Evolutionary conservation across 2,113 vertebrate genomes (phyloP).

Genomic region (Xiphias gladius): DNA sequence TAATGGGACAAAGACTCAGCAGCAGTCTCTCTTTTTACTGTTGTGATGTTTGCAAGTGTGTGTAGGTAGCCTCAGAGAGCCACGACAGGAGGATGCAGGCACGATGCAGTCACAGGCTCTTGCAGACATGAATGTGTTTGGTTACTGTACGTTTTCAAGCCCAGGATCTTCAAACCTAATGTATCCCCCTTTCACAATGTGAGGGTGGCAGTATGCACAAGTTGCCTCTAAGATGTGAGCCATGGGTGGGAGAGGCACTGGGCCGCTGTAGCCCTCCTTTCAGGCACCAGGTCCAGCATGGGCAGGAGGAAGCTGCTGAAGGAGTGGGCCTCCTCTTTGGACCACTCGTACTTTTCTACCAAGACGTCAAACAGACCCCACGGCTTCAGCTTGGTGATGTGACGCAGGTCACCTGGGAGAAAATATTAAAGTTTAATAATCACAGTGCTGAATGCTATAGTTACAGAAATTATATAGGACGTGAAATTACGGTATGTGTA

Average conservation of each 20-base stretch:
- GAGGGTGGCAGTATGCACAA: background rate
- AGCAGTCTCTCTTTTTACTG: slow-evolving; percentile 44
- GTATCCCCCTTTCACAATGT: slow-evolving; percentile 24
- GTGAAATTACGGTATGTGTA: background rate
- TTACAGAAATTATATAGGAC: background rate
- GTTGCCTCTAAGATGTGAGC: slow-evolving; percentile 87
- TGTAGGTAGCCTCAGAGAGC: slow-evolving; percentile 29
- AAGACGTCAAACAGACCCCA: slow-evolving; percentile 96
- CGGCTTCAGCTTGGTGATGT: slow-evolving; percentile 98
- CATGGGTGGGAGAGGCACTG: slow-evolving; percentile 96
- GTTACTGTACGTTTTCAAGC: slow-evolving; percentile 21
- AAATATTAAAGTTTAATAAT: background rate
- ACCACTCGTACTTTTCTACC: slow-evolving; percentile 97
- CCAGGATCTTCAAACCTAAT: slow-evolving; percentile 39
- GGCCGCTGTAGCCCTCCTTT: slow-evolving; percentile 93
- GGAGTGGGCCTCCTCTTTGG: slow-evolving; percentile 90
- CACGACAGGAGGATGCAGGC: slow-evolving; percentile 39
- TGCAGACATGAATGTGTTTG: slow-evolving; percentile 25
- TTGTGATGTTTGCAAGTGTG: slow-evolving; percentile 26
- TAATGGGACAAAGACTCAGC: slow-evolving; percentile 40
- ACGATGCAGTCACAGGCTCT: slow-evolving; percentile 44
- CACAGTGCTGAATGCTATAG: background rate
- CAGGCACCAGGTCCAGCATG: slow-evolving; percentile 96
- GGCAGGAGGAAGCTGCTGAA: slow-evolving; percentile 96
- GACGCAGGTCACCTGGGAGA: slow-evolving; percentile 92